Conservation (phyloP, 2,888 invertebrate species). For the Arge pagana region DNA sequence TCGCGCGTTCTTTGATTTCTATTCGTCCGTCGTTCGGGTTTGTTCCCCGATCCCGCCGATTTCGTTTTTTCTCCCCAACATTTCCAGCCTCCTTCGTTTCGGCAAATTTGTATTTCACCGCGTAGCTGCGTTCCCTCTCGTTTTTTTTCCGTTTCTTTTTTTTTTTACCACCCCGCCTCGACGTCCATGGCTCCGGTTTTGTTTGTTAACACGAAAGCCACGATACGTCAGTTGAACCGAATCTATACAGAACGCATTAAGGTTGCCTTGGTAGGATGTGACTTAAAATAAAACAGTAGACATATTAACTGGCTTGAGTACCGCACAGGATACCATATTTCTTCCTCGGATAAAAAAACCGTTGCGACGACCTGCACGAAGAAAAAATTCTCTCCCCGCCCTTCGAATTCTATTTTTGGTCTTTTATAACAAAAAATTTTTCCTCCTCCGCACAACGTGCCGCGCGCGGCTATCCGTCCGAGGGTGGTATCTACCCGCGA, state of each 20-base stretch:
- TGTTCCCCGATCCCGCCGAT: no score
- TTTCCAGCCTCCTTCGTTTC: no score
- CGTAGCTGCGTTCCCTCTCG: background rate
- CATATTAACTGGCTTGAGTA: slow-evolving; percentile 33
- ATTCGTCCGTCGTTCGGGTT: no score
- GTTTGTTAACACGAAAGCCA: no score
- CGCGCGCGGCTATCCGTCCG: background rate
- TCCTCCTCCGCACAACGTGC: background rate
- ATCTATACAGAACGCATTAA: slow-evolving; percentile 4
- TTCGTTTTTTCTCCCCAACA: no score
- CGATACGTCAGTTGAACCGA: no score
- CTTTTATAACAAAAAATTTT: background rate
- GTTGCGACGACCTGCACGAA: slow-evolving; percentile 20
- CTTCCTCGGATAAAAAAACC: slow-evolving; percentile 33
- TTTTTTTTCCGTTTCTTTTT: background rate
- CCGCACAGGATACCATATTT: slow-evolving; percentile 40
- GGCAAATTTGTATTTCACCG: no score
- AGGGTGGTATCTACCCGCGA: slow-evolving; percentile 12
- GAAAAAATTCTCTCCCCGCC: slow-evolving; percentile 2
- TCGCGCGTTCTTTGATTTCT: no score
- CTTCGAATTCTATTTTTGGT: slow-evolving; percentile 8
- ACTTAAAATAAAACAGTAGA: slow-evolving; percentile 24
- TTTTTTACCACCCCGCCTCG: background rate
- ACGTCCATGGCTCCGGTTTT: slow-evolving; percentile 10
- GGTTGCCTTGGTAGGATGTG: slow-evolving; percentile 13